Conservation (phyloP, 2,888 invertebrate genomes). For the Lumbricus terrestris region DNA sequence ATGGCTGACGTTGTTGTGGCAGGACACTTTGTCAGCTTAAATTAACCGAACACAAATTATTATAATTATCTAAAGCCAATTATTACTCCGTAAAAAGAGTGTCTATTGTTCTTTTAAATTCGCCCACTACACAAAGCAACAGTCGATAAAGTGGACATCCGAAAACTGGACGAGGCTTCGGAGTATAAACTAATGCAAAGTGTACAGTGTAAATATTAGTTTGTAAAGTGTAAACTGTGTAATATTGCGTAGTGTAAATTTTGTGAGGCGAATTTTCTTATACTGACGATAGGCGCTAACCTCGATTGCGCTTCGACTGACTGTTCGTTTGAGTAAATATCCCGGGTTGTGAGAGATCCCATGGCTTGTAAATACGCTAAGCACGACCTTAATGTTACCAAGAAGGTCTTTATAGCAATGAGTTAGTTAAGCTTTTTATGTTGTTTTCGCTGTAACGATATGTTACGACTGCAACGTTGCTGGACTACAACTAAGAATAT, state of each 20-base stretch:
- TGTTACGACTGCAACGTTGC: too few relatives aligned
- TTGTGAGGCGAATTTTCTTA: background rate
- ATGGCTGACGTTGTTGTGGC: too few relatives aligned
- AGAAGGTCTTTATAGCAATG: too few relatives aligned
- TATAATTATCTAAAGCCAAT: too few relatives aligned
- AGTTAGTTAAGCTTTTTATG: too few relatives aligned
- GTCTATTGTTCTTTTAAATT: background rate
- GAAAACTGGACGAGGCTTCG: background rate
- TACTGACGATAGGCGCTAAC: background rate
- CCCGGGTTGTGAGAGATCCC: background rate
- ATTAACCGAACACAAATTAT: too few relatives aligned
- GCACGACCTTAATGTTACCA: too few relatives aligned
- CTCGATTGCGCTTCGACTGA: background rate
- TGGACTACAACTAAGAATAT: too few relatives aligned
- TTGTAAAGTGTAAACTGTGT: background rate
- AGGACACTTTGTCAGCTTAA: too few relatives aligned
- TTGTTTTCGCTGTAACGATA: too few relatives aligned
- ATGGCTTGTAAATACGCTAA: too few relatives aligned
- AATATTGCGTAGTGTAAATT: background rate
- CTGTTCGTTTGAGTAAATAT: background rate
- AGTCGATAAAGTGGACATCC: background rate
- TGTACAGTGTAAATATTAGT: background rate
- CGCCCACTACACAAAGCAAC: background rate
- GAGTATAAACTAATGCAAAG: background rate
- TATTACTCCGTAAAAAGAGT: background rate